Evolutionary conservation across 2,888 invertebrate genomes (phyloP).

Genomic region (Agonopterix heracliana): DNA sequence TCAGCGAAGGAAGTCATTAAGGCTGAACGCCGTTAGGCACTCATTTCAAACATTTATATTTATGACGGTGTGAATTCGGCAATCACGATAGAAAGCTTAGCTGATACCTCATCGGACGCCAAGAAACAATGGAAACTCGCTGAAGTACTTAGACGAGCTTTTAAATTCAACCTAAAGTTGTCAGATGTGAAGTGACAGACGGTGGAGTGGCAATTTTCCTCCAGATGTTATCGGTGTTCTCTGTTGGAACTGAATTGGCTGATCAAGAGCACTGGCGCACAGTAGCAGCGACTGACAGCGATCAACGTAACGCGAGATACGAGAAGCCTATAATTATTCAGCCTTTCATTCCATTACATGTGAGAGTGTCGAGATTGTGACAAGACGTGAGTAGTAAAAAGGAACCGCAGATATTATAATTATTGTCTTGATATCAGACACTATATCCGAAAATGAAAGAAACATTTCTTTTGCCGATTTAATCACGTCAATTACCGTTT

Average conservation of each 20-base stretch:
- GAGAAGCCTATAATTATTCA: constrained; percentile 38
- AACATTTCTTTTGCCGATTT: neutral
- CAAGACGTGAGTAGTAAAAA: constrained; percentile 15
- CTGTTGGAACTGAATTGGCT: constrained; percentile 44
- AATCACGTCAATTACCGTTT: no score
- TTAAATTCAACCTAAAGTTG: constrained; percentile 35
- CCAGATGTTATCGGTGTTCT: constrained; percentile 49
- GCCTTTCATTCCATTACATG: constrained; percentile 37
- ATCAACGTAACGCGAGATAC: constrained; percentile 30
- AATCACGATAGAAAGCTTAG: constrained; percentile 33
- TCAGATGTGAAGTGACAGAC: constrained; percentile 43
- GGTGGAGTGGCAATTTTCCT: constrained; percentile 44
- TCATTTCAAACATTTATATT: constrained; percentile 49
- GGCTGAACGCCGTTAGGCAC: constrained; percentile 43
- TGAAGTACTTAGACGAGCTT: constrained; percentile 35
- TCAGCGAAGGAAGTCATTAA: constrained; percentile 70
- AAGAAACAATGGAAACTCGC: constrained; percentile 26
- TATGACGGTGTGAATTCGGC: constrained; percentile 42
- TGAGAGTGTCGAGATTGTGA: constrained; percentile 15
- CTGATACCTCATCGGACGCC: constrained; percentile 17
- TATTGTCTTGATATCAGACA: neutral
- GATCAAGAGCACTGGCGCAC: constrained; percentile 28
- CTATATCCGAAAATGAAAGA: neutral
- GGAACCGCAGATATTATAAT: constrained; percentile 19
- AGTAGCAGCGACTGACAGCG: constrained; percentile 46